Percentiles rank a stretch among this genome's conserved stretches.
Conservation (phyloP, 1,140 invertebrate genomes). For the Macrobrachium rosenbergii region DNA sequence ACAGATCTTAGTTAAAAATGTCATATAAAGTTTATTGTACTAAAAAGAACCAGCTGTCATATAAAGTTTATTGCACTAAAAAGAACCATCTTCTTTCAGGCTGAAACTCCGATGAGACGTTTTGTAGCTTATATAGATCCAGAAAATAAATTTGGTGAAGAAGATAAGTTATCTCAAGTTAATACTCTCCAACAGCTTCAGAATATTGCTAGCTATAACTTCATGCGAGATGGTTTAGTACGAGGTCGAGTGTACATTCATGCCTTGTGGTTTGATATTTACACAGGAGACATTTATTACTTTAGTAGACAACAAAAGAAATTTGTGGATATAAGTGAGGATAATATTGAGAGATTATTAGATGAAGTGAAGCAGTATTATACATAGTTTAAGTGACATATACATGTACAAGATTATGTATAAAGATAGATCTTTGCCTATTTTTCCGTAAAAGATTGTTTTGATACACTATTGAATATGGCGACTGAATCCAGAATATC, state of each 20-base stretch:
- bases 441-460: no score
- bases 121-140: constrained; percentile 96
- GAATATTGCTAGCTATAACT: constrained; percentile 94
- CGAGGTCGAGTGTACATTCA: constrained; percentile 89
- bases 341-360: constrained; percentile 80
- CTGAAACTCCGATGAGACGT: constrained; percentile 85
- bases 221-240: constrained; percentile 86
- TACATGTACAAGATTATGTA: neutral
- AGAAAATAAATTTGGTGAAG: constrained; percentile 87
- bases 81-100: constrained; percentile 80
- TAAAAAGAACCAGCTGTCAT: no score
- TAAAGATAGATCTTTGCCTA: neutral
- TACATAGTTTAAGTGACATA: constrained; percentile 16
- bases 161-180: constrained; percentile 95
- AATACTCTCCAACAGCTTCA: constrained; percentile 95
- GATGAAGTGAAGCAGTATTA: constrained; percentile 84
- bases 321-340: constrained; percentile 88
- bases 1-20: neutral
- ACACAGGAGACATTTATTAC: constrained; percentile 95
- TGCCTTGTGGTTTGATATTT: constrained; percentile 97
- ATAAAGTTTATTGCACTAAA: neutral
- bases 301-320: constrained; percentile 87
- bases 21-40: neutral
- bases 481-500: no score
- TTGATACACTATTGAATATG: no score